Base-by-base conservation (phyloP, 2,888 invertebrate genomes). In the Arrhopalites spinosus region DNA sequence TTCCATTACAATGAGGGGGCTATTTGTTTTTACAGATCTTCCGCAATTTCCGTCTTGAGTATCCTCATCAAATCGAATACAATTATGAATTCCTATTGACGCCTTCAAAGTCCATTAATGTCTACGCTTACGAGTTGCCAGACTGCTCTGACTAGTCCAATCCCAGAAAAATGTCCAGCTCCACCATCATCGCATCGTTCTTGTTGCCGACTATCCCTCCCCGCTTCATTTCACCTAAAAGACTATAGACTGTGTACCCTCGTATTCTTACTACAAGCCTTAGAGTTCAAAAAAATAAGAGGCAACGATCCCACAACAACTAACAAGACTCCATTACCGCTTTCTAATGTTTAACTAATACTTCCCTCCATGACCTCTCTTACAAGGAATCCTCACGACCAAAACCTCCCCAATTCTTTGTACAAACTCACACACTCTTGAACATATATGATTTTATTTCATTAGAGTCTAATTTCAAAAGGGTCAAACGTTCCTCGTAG, bases 61-160 rank as follows among this genome's bases (percentile, higher is more conserved):
- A 90, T 79, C 88, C 89, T 61, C 89, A 91, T 17, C 90, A 91
- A 63, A 85, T 95, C 79, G 90, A 91, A 83, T 86, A 93, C 43
- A 90, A 92, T 84, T 94, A 93, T 84, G 93, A 94, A 85, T 95
- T 94, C 86, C 87, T 95, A 69, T 85, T 94, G 77, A 90, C 92
- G 5, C 93, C 94, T 1, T 90, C 91, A 85, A 89, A 90, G 11
- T 92, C 93, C 23, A 89, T 93, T 17, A 87, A 89, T 13, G 87
- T 75, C 25, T 50, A 50, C 1, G 23, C 50, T 17, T 27, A 50
- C 47, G 75, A 75, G 36, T 36, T 36, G 36, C 36, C 36, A 36
- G 36, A 36, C 36, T 36, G 36, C 36, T 11, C 36, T 36, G 36
- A 36, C 36, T 36, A 36, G 36, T 36, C 36, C 36, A 36, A 7